Base-by-base conservation (phyloP, 2,797 vertebrate genomes). In the Onychomys arenicola region DNA sequence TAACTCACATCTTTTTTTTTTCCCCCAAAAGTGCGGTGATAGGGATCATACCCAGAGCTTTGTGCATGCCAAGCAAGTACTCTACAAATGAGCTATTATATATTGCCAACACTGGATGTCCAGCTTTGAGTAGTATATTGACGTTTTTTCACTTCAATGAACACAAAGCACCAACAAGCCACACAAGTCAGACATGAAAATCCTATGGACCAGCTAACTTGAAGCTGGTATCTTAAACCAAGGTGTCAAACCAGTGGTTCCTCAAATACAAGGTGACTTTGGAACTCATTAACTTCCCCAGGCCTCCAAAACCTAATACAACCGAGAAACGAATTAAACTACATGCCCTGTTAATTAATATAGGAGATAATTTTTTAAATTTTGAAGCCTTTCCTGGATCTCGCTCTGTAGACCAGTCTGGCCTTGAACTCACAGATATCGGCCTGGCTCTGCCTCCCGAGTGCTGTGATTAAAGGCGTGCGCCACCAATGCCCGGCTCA, bases 251-350 rank as follows among this genome's bases (percentile, higher is more conserved):
- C 46, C 46, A 84, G 32, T 19, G 34, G 46, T 34, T 92, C n/a
- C 25, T 90, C 75, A 77, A 27, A 65, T 37, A 37, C n/a, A 90
- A 87, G 59, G 34, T 65, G 69, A 55, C 94, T 76, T 67, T 93
- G 63, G 78, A 69, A 73, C 57, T 65, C 76, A 73, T 49, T 73
- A 87, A 85, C n/a, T 76, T 43, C 81, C 61, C 84, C 49, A n/a
- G 11, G 34, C 34, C 43, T 95, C 76, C 81, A 63, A 71, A 75
- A 75, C 37, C 37, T 75, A 83, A 91, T 55, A 89, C 40, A 92
- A 77, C 2, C 14, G 40, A 96, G 67, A 78, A 77, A 93, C 13
- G 17, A 52, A 85, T 57, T 91, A 82, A 80, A 75, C 3, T 34
- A 76, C 11, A 52, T 27, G 34, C 61, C 10, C 73, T 87, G 34